Base-by-base conservation (phyloP, 2,888 invertebrate genomes). In the Epinotia bilunana region DNA sequence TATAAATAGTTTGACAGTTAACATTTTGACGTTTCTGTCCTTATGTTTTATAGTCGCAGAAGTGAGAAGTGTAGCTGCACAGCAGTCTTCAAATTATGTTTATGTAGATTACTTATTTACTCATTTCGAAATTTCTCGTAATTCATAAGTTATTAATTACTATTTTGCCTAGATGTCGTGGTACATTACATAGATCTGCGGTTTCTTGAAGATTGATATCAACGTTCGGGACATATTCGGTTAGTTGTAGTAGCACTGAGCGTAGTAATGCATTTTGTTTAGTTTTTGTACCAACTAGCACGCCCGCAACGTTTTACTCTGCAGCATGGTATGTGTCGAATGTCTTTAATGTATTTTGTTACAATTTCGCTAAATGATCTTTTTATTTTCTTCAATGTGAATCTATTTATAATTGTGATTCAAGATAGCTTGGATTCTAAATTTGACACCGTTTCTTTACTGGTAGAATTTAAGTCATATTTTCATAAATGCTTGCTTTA, bases 321-420 rank as follows among this genome's bases (percentile, higher is more conserved):
- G 76, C 81, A 85, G 80, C 80, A 90, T 90, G 90, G 90, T 90
- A 90, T 80, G 90, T 89, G 79, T 81, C 65, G 76, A 67, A 53
- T 65, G 61, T 65, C 71, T 78, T 70, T 58, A 72, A 64, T 68
- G 55, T 28, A 61, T 72, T 67, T 77, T 80, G 7, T 18, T 20
- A 18, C 74, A 67, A 74, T 46, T 61, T 73, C 49, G 39, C 49
- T 49, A 7, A 43, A 12, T 60, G 33, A 5, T 60, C 1, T 43
- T 39, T 70, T 23, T 43, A 16, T 23, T 33, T 23, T 64, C 23
- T 53, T 18, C 11, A 46, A 60, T 33, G 12, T 33, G 18, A 49
- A 46, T 76, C 76, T 76, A 76, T 76, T 68, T 68, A 23, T 76
- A 73, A 76, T 63, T 46, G n/a, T 76, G 76, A 72, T 46, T 72